Evolutionary conservation across 2,113 vertebrate genomes (phyloP), one percentile per base, ranked within the genome.

Genomic region (Oxyruncus cristatus): DNA sequence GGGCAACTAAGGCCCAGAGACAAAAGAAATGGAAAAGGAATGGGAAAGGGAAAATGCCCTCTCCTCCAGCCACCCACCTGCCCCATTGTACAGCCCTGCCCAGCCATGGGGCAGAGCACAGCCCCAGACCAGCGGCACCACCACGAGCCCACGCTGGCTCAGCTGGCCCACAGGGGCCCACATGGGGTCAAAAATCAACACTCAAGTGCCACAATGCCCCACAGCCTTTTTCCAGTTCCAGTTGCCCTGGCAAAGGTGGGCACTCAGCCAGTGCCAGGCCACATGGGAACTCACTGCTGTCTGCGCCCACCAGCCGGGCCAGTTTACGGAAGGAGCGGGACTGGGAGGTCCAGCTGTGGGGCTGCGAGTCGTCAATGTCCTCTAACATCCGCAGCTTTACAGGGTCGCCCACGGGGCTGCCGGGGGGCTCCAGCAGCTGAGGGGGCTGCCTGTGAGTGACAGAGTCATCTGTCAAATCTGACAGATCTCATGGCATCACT

Each of bases 281-380:
- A 35, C 5, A 4, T 0, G 1, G 61, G 85, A 79, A 99, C 99
- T 99, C 99, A 99, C 99, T 98, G 98, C 98, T 98, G 89, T 99
- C 98, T 65, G 99, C 98, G 98, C 99, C 99, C 42, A 98, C 99
- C 97, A 99, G 98, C 97, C 98, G 99, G 95, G 99, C 98, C 85
- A 99, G 98, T 95, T 99, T 99, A 95, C 97, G 98, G 98, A 99
- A 99, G 95, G 99, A 99, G 49, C 99, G 99, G 68, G 99, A 99
- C 98, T 99, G 99, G 88, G 99, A 99, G 85, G 98, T 99, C 94
- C 99, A 99, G 1, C 98, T 98, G 94, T 98, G 98, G 3, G 99
- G 99, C 96, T 99, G 98, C 98, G 99, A 99, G 98, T 99, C 99
- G 93, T 99, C 98, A 1, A 99, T 99, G 59, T 99, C 98, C 97